Base-by-base conservation (phyloP, 2,888 invertebrate species). In the Leptinotarsa rubiginosa region DNA sequence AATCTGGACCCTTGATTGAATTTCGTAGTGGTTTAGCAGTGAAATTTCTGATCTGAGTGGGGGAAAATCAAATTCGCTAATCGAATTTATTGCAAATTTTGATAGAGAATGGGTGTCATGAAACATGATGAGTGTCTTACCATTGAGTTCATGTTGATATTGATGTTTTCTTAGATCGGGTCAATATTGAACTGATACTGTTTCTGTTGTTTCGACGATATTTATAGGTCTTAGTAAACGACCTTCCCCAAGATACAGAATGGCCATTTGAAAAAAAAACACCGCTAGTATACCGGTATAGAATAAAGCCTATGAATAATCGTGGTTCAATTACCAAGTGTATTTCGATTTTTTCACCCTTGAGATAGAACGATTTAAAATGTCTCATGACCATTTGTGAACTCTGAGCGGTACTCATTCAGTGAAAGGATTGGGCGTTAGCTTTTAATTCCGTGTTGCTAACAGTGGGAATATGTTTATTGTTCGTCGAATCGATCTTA, bases 301-400 rank as follows among this genome's bases (percentile, higher is more conserved):
- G 13, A 56, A 56, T 22, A 13, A 16, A 56, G 22, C 56, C 20
- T 56, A 20, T 56, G 20, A 56, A 56, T 56, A 56, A 50, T 22
- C 56, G 20, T 56, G 20, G 56, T 56, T 56, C 56, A 56, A 56
- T 56, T 56, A 56, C 56, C 20, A 56, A 20, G 20, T 22, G 56
- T 56, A 56, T 56, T 52, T 56, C 56, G 10, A 56, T 56, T 56
- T 56, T 56, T 56, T 56, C 56, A 56, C 56, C 56, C 56, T 56
- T 56, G 56, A 56, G 56, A 13, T 56, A 18, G 56, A 22, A 56
- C 56, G 22, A 56, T 56, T 22, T 56, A 13, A 56, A 56, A 20
- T 56, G 56, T 56, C 56, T 56, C 22, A 22, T 56, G 56, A 56
- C 56, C 22, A 56, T 56, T 22, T 56, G 20, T 56, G 22, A 56